Evolutionary conservation across 2,113 vertebrate species (phyloP), one percentile per base, ranked within the genome.

Genomic region (Notiomystis cincta): DNA sequence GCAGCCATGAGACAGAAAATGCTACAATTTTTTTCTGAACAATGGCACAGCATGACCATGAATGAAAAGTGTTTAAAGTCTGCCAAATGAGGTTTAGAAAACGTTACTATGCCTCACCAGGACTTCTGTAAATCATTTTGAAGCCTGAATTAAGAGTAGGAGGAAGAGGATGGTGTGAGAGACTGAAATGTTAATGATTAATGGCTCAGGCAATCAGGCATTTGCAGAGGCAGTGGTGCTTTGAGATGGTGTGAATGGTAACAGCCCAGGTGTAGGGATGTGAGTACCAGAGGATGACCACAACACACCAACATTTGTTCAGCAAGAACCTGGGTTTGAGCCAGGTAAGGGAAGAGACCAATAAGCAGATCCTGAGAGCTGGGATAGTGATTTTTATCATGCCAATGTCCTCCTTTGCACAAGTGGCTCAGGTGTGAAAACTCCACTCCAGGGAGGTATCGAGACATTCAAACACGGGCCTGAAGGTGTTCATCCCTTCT

Each of bases 71-170:
- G 21, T 9, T 89, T 60, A 42, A 79, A 53, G 11, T 81, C 76
- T 86, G 64, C 51, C 80, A 71, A 60, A 64, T 56, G 57, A 66
- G 57, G 48, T 78, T 61, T 81, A 72, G 51, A 84, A 94, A 91
- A 89, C 37, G 14, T 65, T 53, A 57, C 42, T n/a, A 28, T 78
- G 54, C 18, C 24, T 58, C 30, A 82, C 13, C 35, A 87, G 24
- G 30, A 62, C 20, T 82, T 94, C 81, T 79, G 44, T 54, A 87
- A 67, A 47, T 54, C 5, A 44, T 82, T 93, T 47, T 85, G 57
- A 79, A 61, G 13, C 58, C 45, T 60, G 79, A 67, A 84, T 91
- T 42, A 56, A 78, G 6, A 72, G 28, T 10, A 76, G 12, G 35
- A 70, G 31, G 31, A 72, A 77, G 38, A 83, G 15, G 20, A 67